These are phyloP conservation scores for Semibalanus balanoides DNA, from an alignment of 1,140 invertebrate species.

Conservation along the genomic window DNA sequence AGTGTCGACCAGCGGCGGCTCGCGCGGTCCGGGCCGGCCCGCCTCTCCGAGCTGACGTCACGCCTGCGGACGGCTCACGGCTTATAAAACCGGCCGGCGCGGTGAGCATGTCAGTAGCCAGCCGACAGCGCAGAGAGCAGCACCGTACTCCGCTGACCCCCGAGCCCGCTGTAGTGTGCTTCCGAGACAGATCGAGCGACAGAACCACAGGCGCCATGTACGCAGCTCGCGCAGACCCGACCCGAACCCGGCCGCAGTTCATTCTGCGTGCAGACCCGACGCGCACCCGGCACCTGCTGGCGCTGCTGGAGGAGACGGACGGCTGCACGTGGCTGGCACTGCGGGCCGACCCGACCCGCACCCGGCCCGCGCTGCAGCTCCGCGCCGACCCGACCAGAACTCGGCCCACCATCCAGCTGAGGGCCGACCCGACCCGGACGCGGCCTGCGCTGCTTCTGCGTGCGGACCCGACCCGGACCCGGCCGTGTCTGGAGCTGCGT, in stretches of 20 bases:
- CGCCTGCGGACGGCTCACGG: background rate
- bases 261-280: background rate
- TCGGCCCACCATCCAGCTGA: background rate
- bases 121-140: no score
- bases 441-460: background rate
- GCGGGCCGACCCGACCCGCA: background rate
- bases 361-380: background rate
- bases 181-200: background rate
- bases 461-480: background rate
- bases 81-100: background rate
- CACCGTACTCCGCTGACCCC: background rate
- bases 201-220: background rate
- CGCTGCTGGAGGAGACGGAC: background rate
- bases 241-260: background rate
- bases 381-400: background rate
- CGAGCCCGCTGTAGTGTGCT: background rate
- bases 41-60: background rate
- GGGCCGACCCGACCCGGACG: background rate
- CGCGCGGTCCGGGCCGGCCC: no score
- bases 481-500: background rate
- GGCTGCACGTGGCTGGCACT: background rate
- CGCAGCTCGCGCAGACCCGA: background rate
- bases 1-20: no score
- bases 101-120: background rate
- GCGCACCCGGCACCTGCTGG: background rate